These are phyloP conservation scores for Papilio protenor DNA, from an alignment of 2,888 invertebrate species.

Conservation along the genomic window DNA sequence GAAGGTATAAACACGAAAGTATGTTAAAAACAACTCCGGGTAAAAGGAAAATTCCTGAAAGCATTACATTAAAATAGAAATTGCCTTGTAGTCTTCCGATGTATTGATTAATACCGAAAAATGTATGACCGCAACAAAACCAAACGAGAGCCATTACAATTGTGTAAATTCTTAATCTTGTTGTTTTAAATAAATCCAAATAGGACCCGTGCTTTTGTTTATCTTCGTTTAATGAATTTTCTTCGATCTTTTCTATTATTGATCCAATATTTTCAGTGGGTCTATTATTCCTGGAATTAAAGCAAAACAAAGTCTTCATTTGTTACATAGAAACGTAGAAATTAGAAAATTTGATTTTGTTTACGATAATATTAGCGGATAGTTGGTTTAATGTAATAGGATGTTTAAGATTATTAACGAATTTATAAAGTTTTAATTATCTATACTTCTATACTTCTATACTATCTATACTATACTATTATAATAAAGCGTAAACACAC, in stretches of 20 bases:
- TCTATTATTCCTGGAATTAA: slow-evolving; percentile 71
- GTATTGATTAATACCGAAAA: slow-evolving; percentile 93
- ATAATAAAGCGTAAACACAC: too few relatives aligned
- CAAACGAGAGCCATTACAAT: slow-evolving; percentile 88
- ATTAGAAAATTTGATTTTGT: not conserved
- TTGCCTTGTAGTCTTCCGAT: slow-evolving; percentile 91
- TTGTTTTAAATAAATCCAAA: slow-evolving; percentile 87
- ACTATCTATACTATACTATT: too few relatives aligned
- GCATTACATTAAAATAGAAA: slow-evolving; percentile 91
- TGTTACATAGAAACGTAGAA: too few relatives aligned
- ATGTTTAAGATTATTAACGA: not conserved
- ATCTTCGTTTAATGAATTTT: slow-evolving; percentile 52
- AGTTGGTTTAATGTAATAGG: not conserved
- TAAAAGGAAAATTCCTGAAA: slow-evolving; percentile 82
- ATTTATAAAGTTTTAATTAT: not conserved
- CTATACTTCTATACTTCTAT: too few relatives aligned
- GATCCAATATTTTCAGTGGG: slow-evolving; percentile 65
- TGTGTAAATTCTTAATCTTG: slow-evolving; percentile 87
- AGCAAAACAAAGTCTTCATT: not conserved
- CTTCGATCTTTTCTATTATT: slow-evolving; percentile 67
- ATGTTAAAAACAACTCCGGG: slow-evolving; percentile 67
- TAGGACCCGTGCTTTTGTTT: slow-evolving; percentile 69
- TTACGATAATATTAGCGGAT: not conserved
- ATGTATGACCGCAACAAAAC: slow-evolving; percentile 91
- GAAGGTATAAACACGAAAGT: slow-evolving; percentile 63